Evolutionary conservation across 2,113 vertebrate genomes (phyloP).

Genomic region (Halichoerus grypus): DNA sequence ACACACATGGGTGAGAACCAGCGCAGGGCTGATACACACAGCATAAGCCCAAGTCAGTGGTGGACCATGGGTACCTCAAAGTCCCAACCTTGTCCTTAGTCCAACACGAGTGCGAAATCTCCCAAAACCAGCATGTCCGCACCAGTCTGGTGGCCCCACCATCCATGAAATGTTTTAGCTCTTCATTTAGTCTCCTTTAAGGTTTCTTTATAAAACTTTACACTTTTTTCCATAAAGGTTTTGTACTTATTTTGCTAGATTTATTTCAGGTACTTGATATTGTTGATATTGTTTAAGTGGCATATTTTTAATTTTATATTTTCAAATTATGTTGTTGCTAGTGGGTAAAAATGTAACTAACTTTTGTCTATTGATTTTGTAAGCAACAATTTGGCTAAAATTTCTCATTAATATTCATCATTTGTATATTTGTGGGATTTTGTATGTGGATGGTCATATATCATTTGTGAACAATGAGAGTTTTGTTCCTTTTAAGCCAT

Average conservation of each 20-base stretch:
- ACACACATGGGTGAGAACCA: neutral
- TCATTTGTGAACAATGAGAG: neutral
- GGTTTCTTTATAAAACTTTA: constrained; percentile 4
- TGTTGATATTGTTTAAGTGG: neutral
- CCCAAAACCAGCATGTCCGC: neutral
- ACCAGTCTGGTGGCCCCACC: neutral
- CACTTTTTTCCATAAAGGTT: neutral
- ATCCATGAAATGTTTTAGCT: neutral
- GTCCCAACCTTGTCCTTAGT: neutral
- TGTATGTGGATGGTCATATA: neutral
- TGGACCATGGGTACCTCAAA: neutral
- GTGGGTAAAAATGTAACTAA: neutral
- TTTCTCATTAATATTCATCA: neutral
- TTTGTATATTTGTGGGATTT: neutral
- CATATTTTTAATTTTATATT: neutral
- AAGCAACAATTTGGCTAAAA: neutral
- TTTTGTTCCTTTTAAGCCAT: neutral
- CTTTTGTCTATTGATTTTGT: constrained; percentile 9
- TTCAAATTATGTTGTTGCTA: neutral
- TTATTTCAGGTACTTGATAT: neutral
- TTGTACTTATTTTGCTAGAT: constrained; percentile 25
- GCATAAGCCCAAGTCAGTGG: neutral
- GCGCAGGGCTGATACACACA: neutral
- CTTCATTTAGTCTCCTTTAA: neutral
- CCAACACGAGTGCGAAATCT: neutral